These are phyloP conservation scores for Cyrtodaria siliqua DNA, from an alignment of 2,888 invertebrate genomes.

Conservation along the genomic window DNA sequence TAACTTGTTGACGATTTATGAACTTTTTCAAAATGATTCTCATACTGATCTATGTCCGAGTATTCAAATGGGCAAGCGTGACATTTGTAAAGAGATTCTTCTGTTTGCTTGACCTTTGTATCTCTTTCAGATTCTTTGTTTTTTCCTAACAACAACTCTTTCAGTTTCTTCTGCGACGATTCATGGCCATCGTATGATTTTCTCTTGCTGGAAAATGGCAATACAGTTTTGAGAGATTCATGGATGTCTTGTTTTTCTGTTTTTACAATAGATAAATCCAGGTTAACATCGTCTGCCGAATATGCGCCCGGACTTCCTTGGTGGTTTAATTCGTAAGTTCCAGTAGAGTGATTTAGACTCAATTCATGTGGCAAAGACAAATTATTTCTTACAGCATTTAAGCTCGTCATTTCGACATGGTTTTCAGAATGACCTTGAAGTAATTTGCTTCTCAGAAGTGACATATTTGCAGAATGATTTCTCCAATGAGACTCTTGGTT, in stretches of 20 bases:
- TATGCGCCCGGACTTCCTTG: too few relatives aligned
- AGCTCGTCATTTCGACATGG: neutral
- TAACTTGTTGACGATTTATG: slow-evolving; percentile 36
- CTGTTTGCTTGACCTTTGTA: slow-evolving; percentile 4
- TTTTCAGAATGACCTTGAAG: slow-evolving; percentile 11
- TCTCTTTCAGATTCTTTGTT: neutral
- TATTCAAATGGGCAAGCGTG: slow-evolving; percentile 69
- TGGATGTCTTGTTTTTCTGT: too few relatives aligned
- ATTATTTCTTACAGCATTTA: neutral
- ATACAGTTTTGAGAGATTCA: too few relatives aligned
- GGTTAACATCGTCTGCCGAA: too few relatives aligned
- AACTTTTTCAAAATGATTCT: slow-evolving; percentile 67
- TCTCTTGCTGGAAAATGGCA: too few relatives aligned
- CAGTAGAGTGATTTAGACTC: neutral
- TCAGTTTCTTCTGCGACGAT: too few relatives aligned
- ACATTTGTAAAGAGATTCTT: slow-evolving; percentile 55
- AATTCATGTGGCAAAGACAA: neutral
- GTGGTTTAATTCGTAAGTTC: too few relatives aligned
- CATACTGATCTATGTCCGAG: slow-evolving; percentile 66
- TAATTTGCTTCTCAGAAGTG: slow-evolving; percentile 21
- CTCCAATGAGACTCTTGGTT: slow-evolving; percentile 22
- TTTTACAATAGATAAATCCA: too few relatives aligned
- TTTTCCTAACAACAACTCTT: neutral
- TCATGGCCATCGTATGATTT: too few relatives aligned
- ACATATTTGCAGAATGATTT: slow-evolving; percentile 11